Percentiles rank a stretch among this genome's conserved stretches.
Conservation (phyloP, 2,888 invertebrate genomes). For the Trissolcus brochymenae region DNA sequence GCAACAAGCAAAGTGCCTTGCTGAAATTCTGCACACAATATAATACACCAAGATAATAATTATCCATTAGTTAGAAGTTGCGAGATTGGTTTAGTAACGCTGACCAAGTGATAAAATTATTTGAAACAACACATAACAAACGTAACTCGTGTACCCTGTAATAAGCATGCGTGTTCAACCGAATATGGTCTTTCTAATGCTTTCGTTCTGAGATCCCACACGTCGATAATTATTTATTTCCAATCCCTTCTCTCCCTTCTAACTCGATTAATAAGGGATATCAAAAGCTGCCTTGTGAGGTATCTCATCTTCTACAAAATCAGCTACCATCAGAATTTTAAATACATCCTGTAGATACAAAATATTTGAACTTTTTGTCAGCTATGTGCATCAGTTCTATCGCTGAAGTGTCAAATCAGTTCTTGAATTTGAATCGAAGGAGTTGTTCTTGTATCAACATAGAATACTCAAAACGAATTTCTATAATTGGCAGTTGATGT, state of each 20-base stretch:
- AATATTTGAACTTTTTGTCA: slow-evolving; percentile 11
- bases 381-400: not conserved
- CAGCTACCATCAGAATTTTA: no score
- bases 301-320: no score
- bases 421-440: slow-evolving; percentile 14
- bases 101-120: slow-evolving; percentile 49
- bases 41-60: no score
- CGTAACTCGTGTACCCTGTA: slow-evolving; percentile 70
- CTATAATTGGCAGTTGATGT: slow-evolving; percentile 72
- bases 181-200: slow-evolving; percentile 50
- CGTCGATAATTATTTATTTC: slow-evolving; percentile 1
- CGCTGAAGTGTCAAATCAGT: slow-evolving; percentile 9
- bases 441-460: slow-evolving; percentile 13
- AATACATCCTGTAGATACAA: not conserved
- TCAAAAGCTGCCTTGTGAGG: no score
- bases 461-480: slow-evolving; percentile 67
- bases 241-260: no score
- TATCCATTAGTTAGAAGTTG: not conserved
- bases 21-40: no score
- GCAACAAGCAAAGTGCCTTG: not conserved
- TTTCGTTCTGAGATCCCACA: not conserved
- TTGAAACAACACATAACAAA: slow-evolving; percentile 66
- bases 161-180: slow-evolving; percentile 63
- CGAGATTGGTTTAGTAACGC: slow-evolving; percentile 24
- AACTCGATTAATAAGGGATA: not conserved